Evolutionary conservation across 2,888 invertebrate genomes (phyloP).

Genomic region (Coelopa pilipes): DNA sequence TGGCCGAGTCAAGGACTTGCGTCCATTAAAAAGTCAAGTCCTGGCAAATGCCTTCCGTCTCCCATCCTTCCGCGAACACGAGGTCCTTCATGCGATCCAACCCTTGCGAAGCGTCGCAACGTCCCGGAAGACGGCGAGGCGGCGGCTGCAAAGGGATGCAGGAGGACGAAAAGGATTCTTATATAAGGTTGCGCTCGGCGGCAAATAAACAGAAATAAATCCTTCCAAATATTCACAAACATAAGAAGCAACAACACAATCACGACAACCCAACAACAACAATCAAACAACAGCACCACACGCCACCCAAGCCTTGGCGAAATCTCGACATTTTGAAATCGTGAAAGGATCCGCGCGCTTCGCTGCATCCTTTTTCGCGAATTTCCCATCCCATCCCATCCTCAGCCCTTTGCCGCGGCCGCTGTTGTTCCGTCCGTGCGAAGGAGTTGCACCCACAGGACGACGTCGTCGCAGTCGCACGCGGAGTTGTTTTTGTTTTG

Average conservation of each 20-base stretch:
- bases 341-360: slow-evolving; percentile 36
- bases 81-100: not conserved
- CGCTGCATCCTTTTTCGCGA: slow-evolving; percentile 45
- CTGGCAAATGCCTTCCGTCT: not conserved
- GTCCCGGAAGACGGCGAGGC: not conserved
- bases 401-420: slow-evolving; percentile 35
- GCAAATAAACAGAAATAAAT: slow-evolving; percentile 34
- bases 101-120: not conserved
- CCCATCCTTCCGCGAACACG: slow-evolving; percentile 3
- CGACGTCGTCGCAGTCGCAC: slow-evolving; percentile 41
- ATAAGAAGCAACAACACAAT: slow-evolving; percentile 5
- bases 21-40: not conserved
- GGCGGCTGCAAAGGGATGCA: not conserved
- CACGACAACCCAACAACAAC: not conserved
- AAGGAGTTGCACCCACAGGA: slow-evolving; percentile 26
- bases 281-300: not conserved
- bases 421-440: slow-evolving; percentile 26
- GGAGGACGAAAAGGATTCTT: slow-evolving; percentile 40
- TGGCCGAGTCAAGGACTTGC: not conserved
- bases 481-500: slow-evolving; percentile 36
- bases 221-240: not conserved
- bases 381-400: slow-evolving; percentile 40
- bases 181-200: slow-evolving; percentile 47
- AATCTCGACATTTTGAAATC: not conserved
- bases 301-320: not conserved